Evolutionary conservation across 2,113 vertebrate species (phyloP), one percentile per base, ranked within the genome.

Genomic region (Clinocottus analis): DNA sequence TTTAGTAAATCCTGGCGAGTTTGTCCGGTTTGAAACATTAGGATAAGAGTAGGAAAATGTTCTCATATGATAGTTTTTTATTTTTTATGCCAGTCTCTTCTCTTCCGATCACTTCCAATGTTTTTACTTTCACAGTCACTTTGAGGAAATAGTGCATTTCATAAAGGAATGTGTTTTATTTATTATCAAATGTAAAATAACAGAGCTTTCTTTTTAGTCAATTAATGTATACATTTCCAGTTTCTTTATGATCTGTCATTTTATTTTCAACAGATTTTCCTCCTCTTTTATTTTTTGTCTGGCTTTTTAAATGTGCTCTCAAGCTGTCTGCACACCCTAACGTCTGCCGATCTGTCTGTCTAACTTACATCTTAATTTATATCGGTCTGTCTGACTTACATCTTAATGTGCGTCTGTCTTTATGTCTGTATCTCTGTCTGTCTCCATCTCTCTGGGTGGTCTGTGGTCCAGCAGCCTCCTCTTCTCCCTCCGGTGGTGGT

Each of bases 361-460:
- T 70, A 3, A 31, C 65, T 80, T 13, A 66, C 56, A 47, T 92
- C 91, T 89, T 31, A 31, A 31, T 31, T 31, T 67, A 45, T 63
- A 59, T 14, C 80, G 77, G 62, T 87, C n/a, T 43, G 33, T 75
- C 55, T 70, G 4, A 56, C 21, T 55, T 29, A 3, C 25, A 31
- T 72, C 61, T 72, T 47, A 21, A 49, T 72, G 71, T 85, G 74
- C 72, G 84, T 78, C 84, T 80, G 62, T 87, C 73, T 77, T 37
- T 72, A 10, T 49, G 74, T 80, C 77, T 86, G 55, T 79, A 39
- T 80, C 29, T 63, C 65, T 73, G 79, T 74, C 73, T 79, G 73
- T 79, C 83, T 86, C 69, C 56, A 49, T 92, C 91, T 89, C 75
- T 87, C 92, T 95, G 94, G 94, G 94, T 95, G 94, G 94, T 94